Evolutionary conservation across 1,140 invertebrate species (phyloP).

Genomic region (Drosophila tropicalis): DNA sequence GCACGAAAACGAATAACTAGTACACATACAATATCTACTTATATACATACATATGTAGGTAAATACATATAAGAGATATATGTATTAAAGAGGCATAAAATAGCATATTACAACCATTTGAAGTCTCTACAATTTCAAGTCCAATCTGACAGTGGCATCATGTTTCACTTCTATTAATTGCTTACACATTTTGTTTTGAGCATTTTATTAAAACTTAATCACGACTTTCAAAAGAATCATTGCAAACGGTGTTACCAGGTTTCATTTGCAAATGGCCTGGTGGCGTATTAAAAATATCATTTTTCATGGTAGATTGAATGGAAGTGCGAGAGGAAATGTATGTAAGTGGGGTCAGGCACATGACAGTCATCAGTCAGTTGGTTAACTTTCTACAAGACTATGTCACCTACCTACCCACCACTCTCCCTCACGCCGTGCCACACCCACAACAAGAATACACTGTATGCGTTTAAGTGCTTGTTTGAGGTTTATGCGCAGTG

Average conservation of each 20-base stretch:
- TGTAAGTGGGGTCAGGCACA: constrained; percentile 53
- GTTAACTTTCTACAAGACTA: constrained; percentile 56
- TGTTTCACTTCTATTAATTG: neutral
- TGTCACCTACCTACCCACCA: neutral
- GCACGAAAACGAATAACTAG: too few species aligned
- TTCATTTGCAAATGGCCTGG: constrained; percentile 39
- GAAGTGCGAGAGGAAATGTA: constrained; percentile 9
- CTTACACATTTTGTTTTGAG: neutral
- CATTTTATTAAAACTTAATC: neutral
- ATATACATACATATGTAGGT: too few species aligned
- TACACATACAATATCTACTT: too few species aligned
- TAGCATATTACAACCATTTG: too few species aligned
- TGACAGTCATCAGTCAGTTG: constrained; percentile 77
- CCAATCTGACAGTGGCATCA: too few species aligned
- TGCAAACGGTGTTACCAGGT: constrained; percentile 32
- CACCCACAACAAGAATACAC: constrained; percentile 19
- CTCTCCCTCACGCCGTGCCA: constrained; percentile 4
- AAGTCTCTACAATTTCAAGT: too few species aligned
- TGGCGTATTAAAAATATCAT: constrained; percentile 69
- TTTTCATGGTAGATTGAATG: constrained; percentile 55
- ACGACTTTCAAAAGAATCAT: constrained; percentile 23
- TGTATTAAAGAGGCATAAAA: too few species aligned
- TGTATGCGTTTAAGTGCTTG: constrained; percentile 72
- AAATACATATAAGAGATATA: too few species aligned
- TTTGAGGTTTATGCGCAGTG: constrained; percentile 74